Evolutionary conservation across 2,888 invertebrate species (phyloP).

Genomic region (Galerucella nymphaeae): DNA sequence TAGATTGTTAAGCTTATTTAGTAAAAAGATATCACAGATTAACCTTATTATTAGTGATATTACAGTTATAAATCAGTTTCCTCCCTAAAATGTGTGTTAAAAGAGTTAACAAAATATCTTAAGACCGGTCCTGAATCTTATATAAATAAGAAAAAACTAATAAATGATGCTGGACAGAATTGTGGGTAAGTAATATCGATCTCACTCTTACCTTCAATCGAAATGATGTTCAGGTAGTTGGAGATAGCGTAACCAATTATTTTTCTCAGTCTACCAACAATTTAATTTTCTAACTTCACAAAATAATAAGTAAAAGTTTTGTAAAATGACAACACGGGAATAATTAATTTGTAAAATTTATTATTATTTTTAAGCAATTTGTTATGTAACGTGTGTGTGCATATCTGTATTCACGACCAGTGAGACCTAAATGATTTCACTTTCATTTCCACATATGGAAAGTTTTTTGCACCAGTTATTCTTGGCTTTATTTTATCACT

Average conservation of each 20-base stretch:
- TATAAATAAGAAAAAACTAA: too few species aligned
- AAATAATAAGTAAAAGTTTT: neutral
- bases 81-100: too few species aligned
- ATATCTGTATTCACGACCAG: constrained; percentile 7
- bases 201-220: too few species aligned
- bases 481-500: constrained; percentile 5
- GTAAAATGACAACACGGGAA: neutral
- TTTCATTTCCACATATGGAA: constrained; percentile 29
- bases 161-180: too few species aligned
- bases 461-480: constrained; percentile 8
- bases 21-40: neutral
- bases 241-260: too few species aligned
- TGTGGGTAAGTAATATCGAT: too few species aligned
- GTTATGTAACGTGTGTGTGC: neutral
- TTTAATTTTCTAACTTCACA: neutral
- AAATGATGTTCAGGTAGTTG: too few species aligned
- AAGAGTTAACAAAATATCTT: neutral
- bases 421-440: constrained; percentile 23
- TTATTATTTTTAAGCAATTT: constrained; percentile 7
- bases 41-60: neutral
- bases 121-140: neutral
- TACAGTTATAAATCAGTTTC: neutral
- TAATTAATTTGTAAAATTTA: constrained; percentile 1
- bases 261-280: neutral
- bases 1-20: neutral